Base-by-base conservation (phyloP, 2,113 vertebrate species). In the Tricholaema leucomelas region DNA sequence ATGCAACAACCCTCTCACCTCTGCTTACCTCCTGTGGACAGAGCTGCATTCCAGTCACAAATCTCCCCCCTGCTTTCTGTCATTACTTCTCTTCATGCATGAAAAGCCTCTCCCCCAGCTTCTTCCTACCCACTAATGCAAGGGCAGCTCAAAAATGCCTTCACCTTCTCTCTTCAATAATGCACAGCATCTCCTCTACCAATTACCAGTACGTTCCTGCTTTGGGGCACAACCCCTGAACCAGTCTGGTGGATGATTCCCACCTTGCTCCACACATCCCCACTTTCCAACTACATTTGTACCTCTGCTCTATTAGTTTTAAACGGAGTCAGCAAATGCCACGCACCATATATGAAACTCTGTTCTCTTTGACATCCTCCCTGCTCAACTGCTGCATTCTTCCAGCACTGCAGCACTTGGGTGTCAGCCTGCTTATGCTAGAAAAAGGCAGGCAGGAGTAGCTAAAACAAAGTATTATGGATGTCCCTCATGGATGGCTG, bases 21-120 rank as follows among this genome's bases (percentile, higher is more conserved):
- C 82, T 10, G n/a, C 85, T 35, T 16, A 27, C 75, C 79, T 52
- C 54, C 80, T 7, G 42, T 0, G 5, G 80, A 31, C 88, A 42
- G 80, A 67, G 85, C 90, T 31, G 54, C 80, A 90, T 94, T 90
- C 90, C 83, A 44, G 73, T 40, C 93, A 94, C 21, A 7, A 35
- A 24, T 21, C 80, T 81, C 90, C 64, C 65, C 24, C 85, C 38
- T 6, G 2, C 76, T 35, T 66, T 42, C 76, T 83, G 82, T 67
- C 90, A 86, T 91, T 71, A 77, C 82, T 86, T 67, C 80, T 79
- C 73, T 86, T 92, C 88, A 84, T 38, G 85, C 90, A 75, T 50
- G 82, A 92, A 92, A 82, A 91, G 73, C 66, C n/a, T 94, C 82
- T 78, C 59, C 58, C 48, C 42, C 38, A 40, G 10, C 48, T 75